Conservation (phyloP, 2,888 invertebrate species). For the Cheilosia grossa region DNA sequence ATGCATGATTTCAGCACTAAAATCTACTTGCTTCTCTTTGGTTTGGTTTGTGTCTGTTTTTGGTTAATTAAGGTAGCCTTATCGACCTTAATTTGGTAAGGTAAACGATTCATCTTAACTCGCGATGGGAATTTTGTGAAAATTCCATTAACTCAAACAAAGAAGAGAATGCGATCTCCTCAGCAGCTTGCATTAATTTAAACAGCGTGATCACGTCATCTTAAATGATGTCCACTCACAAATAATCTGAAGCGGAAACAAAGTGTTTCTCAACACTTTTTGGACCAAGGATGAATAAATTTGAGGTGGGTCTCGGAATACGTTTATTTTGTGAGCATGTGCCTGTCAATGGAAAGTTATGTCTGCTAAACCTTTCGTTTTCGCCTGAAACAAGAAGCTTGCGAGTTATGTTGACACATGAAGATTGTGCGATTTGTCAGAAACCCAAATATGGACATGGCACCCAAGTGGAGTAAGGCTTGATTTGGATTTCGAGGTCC, state of each 20-base stretch:
- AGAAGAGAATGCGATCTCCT: conserved; percentile 13
- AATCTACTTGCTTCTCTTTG: background rate
- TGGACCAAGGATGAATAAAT: conserved; percentile 9
- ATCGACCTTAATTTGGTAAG: conserved; percentile 24
- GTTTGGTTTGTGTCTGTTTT: background rate
- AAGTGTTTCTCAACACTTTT: conserved; percentile 4
- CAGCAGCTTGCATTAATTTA: conserved; percentile 38
- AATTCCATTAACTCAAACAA: conserved; percentile 41
- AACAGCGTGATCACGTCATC: conserved; percentile 40
- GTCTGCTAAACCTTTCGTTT: conserved; percentile 2
- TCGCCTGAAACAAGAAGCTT: background rate
- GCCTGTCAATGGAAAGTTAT: conserved; percentile 41
- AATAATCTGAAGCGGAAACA: conserved; percentile 35
- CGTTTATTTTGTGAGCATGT: background rate
- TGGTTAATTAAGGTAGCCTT: conserved; percentile 14
- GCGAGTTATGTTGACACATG: conserved; percentile 19
- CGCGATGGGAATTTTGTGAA: conserved; percentile 1
- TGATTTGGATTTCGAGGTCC: no score
- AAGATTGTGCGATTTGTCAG: conserved; percentile 18
- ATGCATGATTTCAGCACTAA: background rate
- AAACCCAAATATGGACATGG: conserved; percentile 6
- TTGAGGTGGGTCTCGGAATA: conserved; percentile 34
- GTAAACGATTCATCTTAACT: conserved; percentile 28
- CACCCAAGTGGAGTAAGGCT: conserved; percentile 10
- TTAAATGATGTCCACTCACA: conserved; percentile 33